Evolutionary conservation across 2,888 invertebrate species (phyloP), one percentile per base, ranked within the genome.

Genomic region (Eretmocerus hayati): DNA sequence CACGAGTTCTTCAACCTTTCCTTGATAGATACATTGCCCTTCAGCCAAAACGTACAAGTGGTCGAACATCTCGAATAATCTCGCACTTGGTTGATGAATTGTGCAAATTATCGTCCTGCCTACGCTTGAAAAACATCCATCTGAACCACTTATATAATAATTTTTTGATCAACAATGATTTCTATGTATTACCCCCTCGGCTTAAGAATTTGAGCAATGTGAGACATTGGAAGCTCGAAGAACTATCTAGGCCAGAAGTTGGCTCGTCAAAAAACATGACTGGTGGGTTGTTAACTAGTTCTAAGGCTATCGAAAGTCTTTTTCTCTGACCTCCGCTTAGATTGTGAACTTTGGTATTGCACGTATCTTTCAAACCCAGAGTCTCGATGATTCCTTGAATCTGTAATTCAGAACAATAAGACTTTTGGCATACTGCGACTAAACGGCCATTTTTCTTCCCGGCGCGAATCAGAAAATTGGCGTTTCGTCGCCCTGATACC

Each of bases 211-310:
- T 92, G 65, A 95, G 76, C 64, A 95, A 74, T 52, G 85, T 86
- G 66, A 95, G 84, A 72, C 93, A 88, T 73, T 92, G 92, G 75
- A 90, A 92, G 75, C 93, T 93, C 43, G 93, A 89, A 31, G 92
- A 90, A 69, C 92, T 93, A 70, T 95, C 95, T 71, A 95, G 75
- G 16, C 95, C 95, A 63, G 92, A 86, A 33, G 87, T 88, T 2
- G 94, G 94, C 72, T 95, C 94, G 65, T 95, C 94, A 67, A 95
- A 93, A 73, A 94, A 95, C 92, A 95, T 94, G 53, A 95, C 90
- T 56, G 94, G 94, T 20, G 95, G 94, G 75, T 94, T 93, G 73
- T 93, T 93, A 42, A 94, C 92, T 69, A 94, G 78, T 74, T 94
- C 93, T 66, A 91, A 74, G 45, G 92, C 93, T 64, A 94, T 92